Base-by-base conservation (phyloP, 1,140 invertebrate genomes). In the Streblospio benedicti region DNA sequence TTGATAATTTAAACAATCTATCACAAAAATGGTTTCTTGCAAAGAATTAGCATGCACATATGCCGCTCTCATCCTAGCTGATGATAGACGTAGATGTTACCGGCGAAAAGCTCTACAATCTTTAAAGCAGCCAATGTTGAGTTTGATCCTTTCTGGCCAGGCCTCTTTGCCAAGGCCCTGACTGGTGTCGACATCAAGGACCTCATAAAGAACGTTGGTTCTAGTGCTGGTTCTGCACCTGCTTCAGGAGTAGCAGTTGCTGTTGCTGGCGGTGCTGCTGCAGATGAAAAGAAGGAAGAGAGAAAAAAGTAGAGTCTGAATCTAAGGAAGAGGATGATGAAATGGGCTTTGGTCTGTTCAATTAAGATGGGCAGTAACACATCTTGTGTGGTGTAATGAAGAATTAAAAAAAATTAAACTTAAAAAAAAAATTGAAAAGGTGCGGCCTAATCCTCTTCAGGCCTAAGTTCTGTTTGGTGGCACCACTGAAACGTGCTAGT, bases 11-110 rank as follows among this genome's bases (percentile, higher is more conserved):
- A 53, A 59, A 20, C 61, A 56, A 60, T 32, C 35, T 30, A 43
- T 68, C 67, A 25, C 64, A 72, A 88, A 81, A 78, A 94, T 94
- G 91, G 82, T 85, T 31, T 70, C 69, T 67, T 88, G 86, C 78
- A 88, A 91, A 74, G 94, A 99, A 88, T 85, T 97, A 71, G 93
- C 95, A 70, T 97, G 94, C 82, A 89, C 95, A 73, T 98, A 98
- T 81, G 88, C 93, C 68, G 87, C 94, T 68, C 85, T 99, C 63
- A 93, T 98, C 79, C 84, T 99, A 66, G 87, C 91, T 70, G 95
- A 99, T 80, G 95, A 98, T 78, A n/a, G 92, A 97, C 80, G 87
- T 97, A 64, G 89, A 93, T 66, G 89, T 99, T 69, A 97, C 94
- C 53, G 93, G 96, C 99, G 71, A 99, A 99, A 81, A 94, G 99